Percentiles rank a stretch among this genome's conserved stretches.
Evolutionary conservation across 2,797 vertebrate species (phyloP).

Genomic region (Rhinella marina): DNA sequence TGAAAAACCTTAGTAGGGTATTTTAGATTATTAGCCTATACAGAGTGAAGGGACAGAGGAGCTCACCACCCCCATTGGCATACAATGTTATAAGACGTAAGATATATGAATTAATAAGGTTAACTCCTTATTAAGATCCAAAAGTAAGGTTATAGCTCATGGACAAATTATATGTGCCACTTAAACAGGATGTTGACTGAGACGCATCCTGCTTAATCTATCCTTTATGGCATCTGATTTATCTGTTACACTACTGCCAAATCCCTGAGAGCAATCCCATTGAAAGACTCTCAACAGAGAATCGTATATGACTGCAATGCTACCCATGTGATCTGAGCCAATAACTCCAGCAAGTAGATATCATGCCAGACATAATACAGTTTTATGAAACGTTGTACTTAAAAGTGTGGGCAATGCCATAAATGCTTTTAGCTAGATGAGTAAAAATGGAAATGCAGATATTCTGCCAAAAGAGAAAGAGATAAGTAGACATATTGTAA

Average conservation of each 20-base stretch:
- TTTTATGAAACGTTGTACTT: neutral
- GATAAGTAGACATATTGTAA: no score
- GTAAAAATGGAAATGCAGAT: constrained; percentile 8
- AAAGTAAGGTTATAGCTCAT: neutral
- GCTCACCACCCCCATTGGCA: no score
- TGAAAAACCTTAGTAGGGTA: no score
- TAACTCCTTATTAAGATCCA: neutral
- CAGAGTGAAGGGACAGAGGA: no score
- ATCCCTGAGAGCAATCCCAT: neutral
- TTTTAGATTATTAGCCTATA: no score
- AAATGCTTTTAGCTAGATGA: constrained; percentile 46
- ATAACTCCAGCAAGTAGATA: neutral
- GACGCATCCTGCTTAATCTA: neutral
- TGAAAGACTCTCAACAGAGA: constrained; percentile 8
- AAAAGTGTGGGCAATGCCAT: constrained; percentile 21
- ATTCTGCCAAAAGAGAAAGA: constrained; percentile 5
- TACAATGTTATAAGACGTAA: no score
- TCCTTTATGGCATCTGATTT: neutral
- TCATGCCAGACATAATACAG: constrained; percentile 26
- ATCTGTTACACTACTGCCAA: neutral
- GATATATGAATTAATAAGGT: neutral
- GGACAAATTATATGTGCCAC: neutral
- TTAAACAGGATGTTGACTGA: neutral
- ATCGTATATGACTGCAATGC: neutral
- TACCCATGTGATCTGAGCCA: neutral